Evolutionary conservation across 1,140 invertebrate species (phyloP).

Genomic region (Oscheius sp.): DNA sequence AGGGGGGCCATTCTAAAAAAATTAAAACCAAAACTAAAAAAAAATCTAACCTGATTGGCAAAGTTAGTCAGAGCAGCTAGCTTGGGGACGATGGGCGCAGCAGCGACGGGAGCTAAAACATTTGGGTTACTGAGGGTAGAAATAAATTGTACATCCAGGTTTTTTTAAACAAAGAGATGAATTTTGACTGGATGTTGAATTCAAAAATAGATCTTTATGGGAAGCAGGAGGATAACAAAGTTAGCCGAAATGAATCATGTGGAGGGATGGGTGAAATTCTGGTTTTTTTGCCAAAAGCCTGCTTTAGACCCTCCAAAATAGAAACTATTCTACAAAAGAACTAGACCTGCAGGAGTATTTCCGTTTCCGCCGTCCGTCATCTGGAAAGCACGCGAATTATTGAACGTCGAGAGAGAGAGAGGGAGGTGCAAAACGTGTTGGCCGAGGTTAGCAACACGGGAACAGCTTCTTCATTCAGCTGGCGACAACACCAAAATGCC

Average conservation of each 20-base stretch:
- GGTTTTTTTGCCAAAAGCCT: background rate
- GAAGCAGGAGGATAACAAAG: background rate
- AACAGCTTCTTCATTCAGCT: no score
- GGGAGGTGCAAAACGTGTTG: no score
- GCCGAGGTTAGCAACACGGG: no score
- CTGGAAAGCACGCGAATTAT: conserved; percentile 14
- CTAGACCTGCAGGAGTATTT: conserved; percentile 29
- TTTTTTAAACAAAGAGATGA: no score
- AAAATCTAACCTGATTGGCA: no score
- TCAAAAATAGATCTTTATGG: background rate
- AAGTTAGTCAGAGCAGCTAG: background rate
- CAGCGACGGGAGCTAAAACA: conserved; percentile 7
- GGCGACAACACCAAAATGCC: no score
- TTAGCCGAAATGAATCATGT: background rate
- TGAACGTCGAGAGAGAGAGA: background rate
- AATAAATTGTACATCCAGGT: background rate
- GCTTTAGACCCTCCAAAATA: background rate
- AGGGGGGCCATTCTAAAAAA: background rate
- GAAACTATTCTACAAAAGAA: background rate
- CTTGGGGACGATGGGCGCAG: background rate
- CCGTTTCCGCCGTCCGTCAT: conserved; percentile 26
- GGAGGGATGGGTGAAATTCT: conserved; percentile 4
- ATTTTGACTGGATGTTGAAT: background rate
- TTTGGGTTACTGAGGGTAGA: background rate
- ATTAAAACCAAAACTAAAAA: no score